Evolutionary conservation across 2,888 invertebrate genomes (phyloP), one percentile per base, ranked within the genome.

Genomic region (Phengaris alcon): DNA sequence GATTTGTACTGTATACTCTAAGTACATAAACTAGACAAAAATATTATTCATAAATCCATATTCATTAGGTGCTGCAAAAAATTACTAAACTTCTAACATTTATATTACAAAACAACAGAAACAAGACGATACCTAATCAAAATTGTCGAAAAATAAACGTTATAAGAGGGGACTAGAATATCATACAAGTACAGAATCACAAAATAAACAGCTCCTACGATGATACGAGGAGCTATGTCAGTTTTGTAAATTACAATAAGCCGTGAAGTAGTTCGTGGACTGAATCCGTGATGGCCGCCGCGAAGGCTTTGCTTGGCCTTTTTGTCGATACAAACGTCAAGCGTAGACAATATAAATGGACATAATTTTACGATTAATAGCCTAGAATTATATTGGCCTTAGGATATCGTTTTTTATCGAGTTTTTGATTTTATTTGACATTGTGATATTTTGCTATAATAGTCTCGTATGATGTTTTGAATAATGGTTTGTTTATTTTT

Each of bases 181-280:
- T 75, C 75, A 79, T 81, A 84, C 83, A 81, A 81, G 82, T 72
- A 80, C 79, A 80, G 81, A 83, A 84, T 84, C 83, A 84, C 87
- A 86, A 88, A 89, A 89, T 85, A 88, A 89, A 89, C 84, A 85
- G 86, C 86, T 82, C 84, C 82, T 80, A 82, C 82, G 87, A 88
- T 86, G 86, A 88, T 88, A 87, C 86, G 86, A 87, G 88, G 90
- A 88, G 88, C 87, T 85, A 85, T 85, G 88, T 89, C 89, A 90
- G 90, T 90, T 91, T 91, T 91, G 88, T 90, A 91, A 91, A 91
- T 91, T 90, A 91, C 90, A 89, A 89, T 91, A 91, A 91, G 91
- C 90, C 90, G 88, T 88, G 85, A 84, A 87, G 85, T 82, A 85
- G 86, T 87, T 88, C 91, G 91, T 90, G 91, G 82, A 83, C 82